Conservation (phyloP, 2,797 vertebrate species). For the Apogon hyalosoma region DNA sequence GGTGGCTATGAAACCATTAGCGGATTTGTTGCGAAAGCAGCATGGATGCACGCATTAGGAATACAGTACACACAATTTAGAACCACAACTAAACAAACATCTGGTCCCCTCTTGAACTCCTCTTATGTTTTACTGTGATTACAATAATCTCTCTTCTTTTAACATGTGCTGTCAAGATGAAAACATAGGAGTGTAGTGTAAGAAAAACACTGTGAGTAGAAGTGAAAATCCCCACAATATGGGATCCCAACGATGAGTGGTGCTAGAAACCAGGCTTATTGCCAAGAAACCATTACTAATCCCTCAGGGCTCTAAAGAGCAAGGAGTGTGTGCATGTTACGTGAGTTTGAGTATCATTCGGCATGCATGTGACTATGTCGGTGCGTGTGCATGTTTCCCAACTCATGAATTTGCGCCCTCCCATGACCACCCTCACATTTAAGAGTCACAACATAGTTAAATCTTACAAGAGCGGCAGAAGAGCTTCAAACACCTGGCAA, state of each 20-base stretch:
- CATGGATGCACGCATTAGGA: constrained; percentile 56
- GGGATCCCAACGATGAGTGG: constrained; percentile 69
- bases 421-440: constrained; percentile 44
- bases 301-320: constrained; percentile 62
- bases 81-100: constrained; percentile 55
- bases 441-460: constrained; percentile 70
- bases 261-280: constrained; percentile 67
- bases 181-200: constrained; percentile 53
- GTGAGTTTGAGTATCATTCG: constrained; percentile 42
- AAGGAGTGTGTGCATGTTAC: constrained; percentile 54
- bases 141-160: constrained; percentile 51
- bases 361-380: constrained; percentile 41
- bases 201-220: constrained; percentile 68
- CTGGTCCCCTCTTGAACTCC: constrained; percentile 47
- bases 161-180: constrained; percentile 56
- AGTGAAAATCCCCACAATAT: constrained; percentile 69
- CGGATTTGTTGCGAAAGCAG: constrained; percentile 73
- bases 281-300: constrained; percentile 77
- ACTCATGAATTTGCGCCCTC: constrained; percentile 37
- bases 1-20: constrained; percentile 74
- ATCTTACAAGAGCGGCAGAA: constrained; percentile 60
- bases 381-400: constrained; percentile 28
- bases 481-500: constrained; percentile 55
- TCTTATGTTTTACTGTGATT: constrained; percentile 50
- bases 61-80: constrained; percentile 41